Evolutionary conservation across 2,797 vertebrate genomes (phyloP).

Genomic region (Rhinophrynus dorsalis): DNA sequence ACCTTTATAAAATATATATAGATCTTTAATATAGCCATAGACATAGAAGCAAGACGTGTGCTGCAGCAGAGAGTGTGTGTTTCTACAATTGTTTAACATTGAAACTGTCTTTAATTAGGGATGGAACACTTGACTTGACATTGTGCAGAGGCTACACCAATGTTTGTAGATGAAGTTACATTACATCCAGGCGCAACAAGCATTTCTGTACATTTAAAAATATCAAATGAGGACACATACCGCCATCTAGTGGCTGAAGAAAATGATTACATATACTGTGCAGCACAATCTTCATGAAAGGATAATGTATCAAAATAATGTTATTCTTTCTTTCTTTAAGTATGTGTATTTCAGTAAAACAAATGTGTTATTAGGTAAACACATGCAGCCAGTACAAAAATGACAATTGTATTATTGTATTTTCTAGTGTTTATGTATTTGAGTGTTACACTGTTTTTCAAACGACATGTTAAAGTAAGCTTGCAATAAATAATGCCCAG

Average conservation of each 20-base stretch:
- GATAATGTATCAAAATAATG: too few species aligned
- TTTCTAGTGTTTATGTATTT: too few species aligned
- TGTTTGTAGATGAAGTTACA: background rate
- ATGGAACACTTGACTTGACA: slow-evolving; percentile 1
- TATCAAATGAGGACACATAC: background rate
- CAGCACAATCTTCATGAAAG: too few species aligned
- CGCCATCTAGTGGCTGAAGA: background rate
- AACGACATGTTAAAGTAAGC: too few species aligned
- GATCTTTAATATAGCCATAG: background rate
- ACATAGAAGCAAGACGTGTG: background rate
- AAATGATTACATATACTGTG: background rate
- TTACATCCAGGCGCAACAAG: background rate
- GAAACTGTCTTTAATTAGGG: background rate
- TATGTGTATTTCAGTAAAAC: too few species aligned
- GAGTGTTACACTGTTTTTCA: too few species aligned
- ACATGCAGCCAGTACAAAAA: too few species aligned
- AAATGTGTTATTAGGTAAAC: too few species aligned
- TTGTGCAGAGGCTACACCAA: background rate
- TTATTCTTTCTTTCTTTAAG: too few species aligned
- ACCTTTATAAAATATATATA: background rate
- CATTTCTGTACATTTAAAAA: background rate
- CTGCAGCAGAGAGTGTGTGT: background rate
- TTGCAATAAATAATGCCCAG: too few species aligned
- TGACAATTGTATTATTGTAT: too few species aligned
- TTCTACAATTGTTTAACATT: background rate